Conservation (phyloP, 2,113 vertebrate genomes). For the Edolisoma coerulescens region DNA sequence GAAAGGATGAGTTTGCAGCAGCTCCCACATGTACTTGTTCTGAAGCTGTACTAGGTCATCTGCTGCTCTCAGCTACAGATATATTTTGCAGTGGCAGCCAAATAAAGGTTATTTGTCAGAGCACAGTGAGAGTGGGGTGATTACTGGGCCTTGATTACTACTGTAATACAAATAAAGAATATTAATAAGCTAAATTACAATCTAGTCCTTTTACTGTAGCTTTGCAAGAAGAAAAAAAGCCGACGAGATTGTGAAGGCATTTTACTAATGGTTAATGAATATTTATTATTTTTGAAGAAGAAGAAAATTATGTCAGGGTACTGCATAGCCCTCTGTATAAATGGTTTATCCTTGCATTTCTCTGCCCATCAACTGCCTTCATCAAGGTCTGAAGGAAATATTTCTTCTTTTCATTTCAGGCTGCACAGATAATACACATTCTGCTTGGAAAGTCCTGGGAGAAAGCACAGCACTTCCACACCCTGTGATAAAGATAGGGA, state of each 20-base stretch:
- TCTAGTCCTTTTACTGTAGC: not conserved
- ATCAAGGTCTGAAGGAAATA: not conserved
- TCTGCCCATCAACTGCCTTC: not conserved
- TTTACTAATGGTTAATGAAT: slow-evolving; percentile 32
- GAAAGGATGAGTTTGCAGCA: not conserved
- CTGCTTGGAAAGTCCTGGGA: not conserved
- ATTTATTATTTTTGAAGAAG: slow-evolving; percentile 16
- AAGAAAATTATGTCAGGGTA: not conserved
- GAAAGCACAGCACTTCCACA: not conserved
- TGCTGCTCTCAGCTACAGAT: not conserved
- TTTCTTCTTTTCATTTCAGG: not conserved
- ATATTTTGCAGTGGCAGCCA: not conserved
- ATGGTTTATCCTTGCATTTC: not conserved
- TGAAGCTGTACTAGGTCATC: not conserved
- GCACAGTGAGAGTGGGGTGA: not conserved
- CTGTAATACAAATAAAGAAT: slow-evolving; percentile 22
- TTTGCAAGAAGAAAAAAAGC: not conserved
- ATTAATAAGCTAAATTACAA: slow-evolving; percentile 23
- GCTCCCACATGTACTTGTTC: not conserved
- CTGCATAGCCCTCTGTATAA: not conserved
- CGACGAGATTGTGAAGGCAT: not conserved
- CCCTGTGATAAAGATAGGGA: not conserved
- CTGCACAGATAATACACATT: not conserved
- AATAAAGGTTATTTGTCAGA: slow-evolving; percentile 12
- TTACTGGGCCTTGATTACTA: slow-evolving; percentile 11